Evolutionary conservation across 2,113 vertebrate genomes (phyloP).

Genomic region (Alexandromys fortis): DNA sequence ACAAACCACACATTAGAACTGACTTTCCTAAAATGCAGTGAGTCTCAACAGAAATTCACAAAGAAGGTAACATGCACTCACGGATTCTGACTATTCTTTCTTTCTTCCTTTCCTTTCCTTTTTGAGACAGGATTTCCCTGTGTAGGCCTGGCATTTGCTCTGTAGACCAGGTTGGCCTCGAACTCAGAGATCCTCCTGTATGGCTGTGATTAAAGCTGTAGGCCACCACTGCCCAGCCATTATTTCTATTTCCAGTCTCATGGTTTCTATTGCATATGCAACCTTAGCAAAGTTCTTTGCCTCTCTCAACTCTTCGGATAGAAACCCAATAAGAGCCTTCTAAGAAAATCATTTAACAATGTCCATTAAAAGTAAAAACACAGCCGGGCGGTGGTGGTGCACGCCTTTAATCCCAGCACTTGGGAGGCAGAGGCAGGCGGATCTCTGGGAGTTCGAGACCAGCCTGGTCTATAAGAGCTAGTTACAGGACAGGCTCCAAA

Average conservation of each 20-base stretch:
- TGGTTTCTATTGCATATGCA: background rate
- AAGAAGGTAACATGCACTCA: background rate
- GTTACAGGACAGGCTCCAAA: too few relatives aligned
- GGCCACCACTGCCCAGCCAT: background rate
- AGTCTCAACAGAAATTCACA: background rate
- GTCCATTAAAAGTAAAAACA: background rate
- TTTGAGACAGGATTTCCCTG: background rate
- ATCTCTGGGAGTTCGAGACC: too few relatives aligned
- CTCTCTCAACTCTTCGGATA: background rate
- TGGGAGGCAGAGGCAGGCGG: too few relatives aligned
- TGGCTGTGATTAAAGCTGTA: background rate
- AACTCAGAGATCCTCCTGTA: background rate
- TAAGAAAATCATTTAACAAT: background rate
- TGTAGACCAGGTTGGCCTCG: background rate
- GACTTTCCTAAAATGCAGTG: background rate
- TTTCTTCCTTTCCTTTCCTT: background rate
- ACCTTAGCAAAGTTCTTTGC: conserved; percentile 30
- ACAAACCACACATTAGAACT: background rate
- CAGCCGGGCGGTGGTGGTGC: too few relatives aligned
- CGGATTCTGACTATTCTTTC: background rate
- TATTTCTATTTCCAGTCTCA: background rate
- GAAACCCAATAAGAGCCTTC: background rate
- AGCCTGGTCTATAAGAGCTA: too few relatives aligned
- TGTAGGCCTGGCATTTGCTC: background rate
- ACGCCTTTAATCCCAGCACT: too few relatives aligned